Conservation (phyloP, 2,113 vertebrate genomes). For the Trogon surrucura region DNA sequence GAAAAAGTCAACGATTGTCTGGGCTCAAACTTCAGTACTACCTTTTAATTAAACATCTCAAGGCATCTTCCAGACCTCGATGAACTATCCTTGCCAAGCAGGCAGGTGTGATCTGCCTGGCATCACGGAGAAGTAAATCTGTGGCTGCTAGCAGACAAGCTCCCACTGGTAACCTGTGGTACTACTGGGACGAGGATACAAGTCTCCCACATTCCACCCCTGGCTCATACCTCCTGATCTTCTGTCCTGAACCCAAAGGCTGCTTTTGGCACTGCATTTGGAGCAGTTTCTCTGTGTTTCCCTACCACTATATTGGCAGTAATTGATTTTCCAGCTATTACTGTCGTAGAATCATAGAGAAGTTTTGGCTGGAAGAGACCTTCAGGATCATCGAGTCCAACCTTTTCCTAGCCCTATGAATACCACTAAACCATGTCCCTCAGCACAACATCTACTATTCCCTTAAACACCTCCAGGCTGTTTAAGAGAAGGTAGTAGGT, state of each 20-base stretch:
- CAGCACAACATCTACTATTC: too few relatives aligned
- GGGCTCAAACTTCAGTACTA: not conserved
- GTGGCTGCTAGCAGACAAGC: not conserved
- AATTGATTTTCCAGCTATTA: slow-evolving; percentile 8
- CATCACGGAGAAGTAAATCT: not conserved
- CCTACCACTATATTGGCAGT: not conserved
- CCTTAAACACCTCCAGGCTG: too few relatives aligned
- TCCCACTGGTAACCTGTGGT: not conserved
- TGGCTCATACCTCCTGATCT: not conserved
- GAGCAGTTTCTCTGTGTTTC: not conserved
- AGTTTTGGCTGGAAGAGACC: too few relatives aligned
- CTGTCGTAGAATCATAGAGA: not conserved
- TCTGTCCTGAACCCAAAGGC: rapidly evolving
- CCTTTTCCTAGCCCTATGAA: too few relatives aligned
- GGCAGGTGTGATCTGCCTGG: not conserved
- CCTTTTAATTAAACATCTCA: not conserved
- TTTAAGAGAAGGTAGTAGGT: too few relatives aligned
- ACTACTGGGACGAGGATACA: not conserved
- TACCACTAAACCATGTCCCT: too few relatives aligned
- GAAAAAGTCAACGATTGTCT: not conserved
- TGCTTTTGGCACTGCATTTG: not conserved
- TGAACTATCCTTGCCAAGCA: not conserved
- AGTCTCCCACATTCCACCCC: not conserved
- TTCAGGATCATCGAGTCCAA: too few relatives aligned
- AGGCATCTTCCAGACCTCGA: not conserved